A percentile compares a stretch with the other conserved stretches of the same genome.
Conservation (phyloP, 1,140 invertebrate species). For the Lepidurus apus region DNA sequence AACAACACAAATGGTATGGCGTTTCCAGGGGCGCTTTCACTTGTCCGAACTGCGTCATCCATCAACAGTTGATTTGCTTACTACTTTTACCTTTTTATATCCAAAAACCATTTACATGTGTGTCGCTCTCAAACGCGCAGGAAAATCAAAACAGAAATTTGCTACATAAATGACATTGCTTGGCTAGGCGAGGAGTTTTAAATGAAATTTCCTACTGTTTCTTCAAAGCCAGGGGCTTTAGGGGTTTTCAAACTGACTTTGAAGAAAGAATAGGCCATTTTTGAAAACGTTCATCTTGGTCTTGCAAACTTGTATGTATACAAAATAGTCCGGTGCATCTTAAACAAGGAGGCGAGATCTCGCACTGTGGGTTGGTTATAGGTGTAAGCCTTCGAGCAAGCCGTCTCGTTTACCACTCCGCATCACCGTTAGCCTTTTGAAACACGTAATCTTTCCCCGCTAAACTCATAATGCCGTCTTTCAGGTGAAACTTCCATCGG, state of each 20-base stretch:
- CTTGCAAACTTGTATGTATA: neutral
- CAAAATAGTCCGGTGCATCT: neutral
- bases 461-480: constrained; percentile 99
- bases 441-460: constrained; percentile 97
- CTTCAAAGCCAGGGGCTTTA: neutral
- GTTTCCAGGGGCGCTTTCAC: too few species aligned
- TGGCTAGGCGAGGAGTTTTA: neutral
- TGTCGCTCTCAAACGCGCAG: neutral
- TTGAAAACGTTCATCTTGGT: neutral
- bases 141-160: neutral
- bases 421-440: constrained; percentile 96
- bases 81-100: neutral
- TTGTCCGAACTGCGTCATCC: neutral
- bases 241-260: neutral
- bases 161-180: neutral
- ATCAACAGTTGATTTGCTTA: neutral
- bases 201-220: neutral
- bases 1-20: too few species aligned
- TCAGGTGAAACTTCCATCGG: constrained; percentile 99
- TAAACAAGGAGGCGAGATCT: neutral
- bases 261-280: neutral
- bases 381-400: neutral
- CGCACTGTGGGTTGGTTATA: neutral
- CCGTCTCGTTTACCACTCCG: constrained; percentile 76
- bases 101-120: neutral